phyloP scores from a whole-genome alignment of 2,113 vertebrate species.

The Anhinga rufa region DNA sequence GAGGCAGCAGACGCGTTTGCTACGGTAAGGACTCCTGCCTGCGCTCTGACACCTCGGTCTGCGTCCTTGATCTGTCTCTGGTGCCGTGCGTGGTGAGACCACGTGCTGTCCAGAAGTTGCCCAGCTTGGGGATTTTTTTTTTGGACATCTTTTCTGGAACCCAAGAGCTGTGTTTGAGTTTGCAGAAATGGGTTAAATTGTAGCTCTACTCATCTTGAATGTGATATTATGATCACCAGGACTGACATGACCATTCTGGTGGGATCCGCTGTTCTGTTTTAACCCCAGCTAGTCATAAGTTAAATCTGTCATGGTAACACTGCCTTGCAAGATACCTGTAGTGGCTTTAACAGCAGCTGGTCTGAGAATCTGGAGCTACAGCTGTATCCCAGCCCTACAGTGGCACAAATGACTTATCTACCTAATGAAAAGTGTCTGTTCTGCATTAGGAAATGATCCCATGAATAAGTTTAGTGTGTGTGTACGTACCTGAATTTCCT shows the following conservation, averaged over 20 bases:
- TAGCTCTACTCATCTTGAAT: neutral
- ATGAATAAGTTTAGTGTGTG: neutral
- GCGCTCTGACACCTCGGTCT: neutral
- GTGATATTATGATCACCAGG: neutral
- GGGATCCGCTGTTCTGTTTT: neutral
- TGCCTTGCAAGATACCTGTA: neutral
- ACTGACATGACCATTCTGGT: accelerated
- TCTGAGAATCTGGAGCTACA: neutral
- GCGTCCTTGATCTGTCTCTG: accelerated
- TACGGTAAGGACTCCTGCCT: constrained; percentile 76
- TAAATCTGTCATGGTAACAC: neutral
- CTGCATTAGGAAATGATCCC: neutral
- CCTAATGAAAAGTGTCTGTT: neutral
- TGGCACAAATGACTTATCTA: neutral
- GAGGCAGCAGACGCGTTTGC: constrained; percentile 94
- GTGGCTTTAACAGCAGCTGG: neutral
- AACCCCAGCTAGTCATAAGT: neutral
- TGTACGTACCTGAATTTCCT: neutral
- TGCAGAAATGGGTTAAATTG: neutral
- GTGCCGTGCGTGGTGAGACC: accelerated
- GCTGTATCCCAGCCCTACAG: neutral
- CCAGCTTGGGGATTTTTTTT: neutral
- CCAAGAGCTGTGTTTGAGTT: neutral
- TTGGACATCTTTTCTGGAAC: neutral
- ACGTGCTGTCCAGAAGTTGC: neutral